phyloP scores from a whole-genome alignment of 2,888 invertebrate species.

The Plutella xylostella region DNA sequence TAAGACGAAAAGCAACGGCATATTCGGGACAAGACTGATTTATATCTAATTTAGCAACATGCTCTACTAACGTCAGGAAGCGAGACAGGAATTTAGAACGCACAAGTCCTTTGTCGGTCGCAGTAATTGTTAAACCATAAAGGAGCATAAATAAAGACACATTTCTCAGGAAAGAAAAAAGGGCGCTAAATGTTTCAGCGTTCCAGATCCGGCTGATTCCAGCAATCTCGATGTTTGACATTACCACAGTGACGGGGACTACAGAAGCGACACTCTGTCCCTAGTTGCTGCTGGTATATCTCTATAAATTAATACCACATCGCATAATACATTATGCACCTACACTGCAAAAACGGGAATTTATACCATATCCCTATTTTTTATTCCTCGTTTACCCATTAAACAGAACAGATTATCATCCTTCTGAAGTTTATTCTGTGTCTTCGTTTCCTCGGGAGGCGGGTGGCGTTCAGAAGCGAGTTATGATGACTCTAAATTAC shows the following conservation, averaged over 20 bases:
- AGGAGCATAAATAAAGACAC: conserved; percentile 31
- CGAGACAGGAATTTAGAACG: background rate
- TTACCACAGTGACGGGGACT: too few relatives aligned
- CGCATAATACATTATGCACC: too few relatives aligned
- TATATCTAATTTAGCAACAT: conserved; percentile 1
- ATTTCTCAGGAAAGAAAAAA: conserved; percentile 43
- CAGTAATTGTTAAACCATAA: conserved; percentile 20
- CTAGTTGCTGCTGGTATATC: too few relatives aligned
- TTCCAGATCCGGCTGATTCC: conserved; percentile 15
- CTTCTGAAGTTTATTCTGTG: too few relatives aligned
- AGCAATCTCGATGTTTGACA: too few relatives aligned
- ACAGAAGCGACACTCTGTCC: too few relatives aligned
- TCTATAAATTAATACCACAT: too few relatives aligned
- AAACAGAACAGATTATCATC: too few relatives aligned
- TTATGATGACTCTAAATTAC: conserved; percentile 11
- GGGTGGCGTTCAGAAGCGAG: background rate
- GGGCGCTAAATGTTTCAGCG: conserved; percentile 33
- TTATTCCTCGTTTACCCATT: too few relatives aligned
- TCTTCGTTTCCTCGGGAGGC: too few relatives aligned
- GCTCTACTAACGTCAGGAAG: conserved; percentile 13
- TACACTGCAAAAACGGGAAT: too few relatives aligned
- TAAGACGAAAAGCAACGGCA: background rate
- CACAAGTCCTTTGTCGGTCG: background rate
- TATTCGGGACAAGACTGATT: background rate
- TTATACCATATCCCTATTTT: too few relatives aligned